Percentiles rank a stretch among this genome's conserved stretches.
These are phyloP conservation scores for Orgyia antiqua DNA, from an alignment of 2,888 invertebrate species.

Conservation along the genomic window DNA sequence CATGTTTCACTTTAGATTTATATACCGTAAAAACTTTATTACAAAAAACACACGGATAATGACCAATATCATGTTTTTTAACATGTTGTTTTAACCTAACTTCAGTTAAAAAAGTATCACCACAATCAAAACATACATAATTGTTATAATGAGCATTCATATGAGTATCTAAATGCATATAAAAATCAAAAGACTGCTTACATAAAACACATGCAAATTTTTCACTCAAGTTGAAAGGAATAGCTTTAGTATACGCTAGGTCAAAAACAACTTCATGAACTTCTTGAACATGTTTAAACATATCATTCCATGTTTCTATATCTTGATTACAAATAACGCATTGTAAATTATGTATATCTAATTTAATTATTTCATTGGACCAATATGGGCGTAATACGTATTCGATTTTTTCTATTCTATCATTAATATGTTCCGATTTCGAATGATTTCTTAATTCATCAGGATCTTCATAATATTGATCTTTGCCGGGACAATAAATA, in stretches of 20 bases:
- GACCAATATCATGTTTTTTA: constrained; percentile 55
- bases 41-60: constrained; percentile 21
- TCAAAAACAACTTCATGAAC: constrained; percentile 34
- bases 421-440: constrained; percentile 25
- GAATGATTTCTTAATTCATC: constrained; percentile 21
- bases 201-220: constrained; percentile 20
- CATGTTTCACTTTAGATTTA: constrained; percentile 43
- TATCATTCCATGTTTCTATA: constrained; percentile 38
- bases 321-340: constrained; percentile 36
- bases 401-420: constrained; percentile 29
- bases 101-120: constrained; percentile 39
- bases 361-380: constrained; percentile 43
- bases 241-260: constrained; percentile 34
- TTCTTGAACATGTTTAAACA: constrained; percentile 42
- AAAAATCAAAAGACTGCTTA: constrained; percentile 27
- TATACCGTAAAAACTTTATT: constrained; percentile 55
- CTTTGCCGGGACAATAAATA: background rate
- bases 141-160: constrained; percentile 57
- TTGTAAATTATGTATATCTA: constrained; percentile 41
- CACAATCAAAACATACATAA: constrained; percentile 50
- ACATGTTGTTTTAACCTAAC: constrained; percentile 45
- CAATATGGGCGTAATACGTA: constrained; percentile 37
- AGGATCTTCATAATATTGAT: background rate
- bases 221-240: constrained; percentile 37
- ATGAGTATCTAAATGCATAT: constrained; percentile 41